Evolutionary conservation across 1,140 invertebrate genomes (phyloP).

Genomic region (honey bee (Apis mellifera)): DNA sequence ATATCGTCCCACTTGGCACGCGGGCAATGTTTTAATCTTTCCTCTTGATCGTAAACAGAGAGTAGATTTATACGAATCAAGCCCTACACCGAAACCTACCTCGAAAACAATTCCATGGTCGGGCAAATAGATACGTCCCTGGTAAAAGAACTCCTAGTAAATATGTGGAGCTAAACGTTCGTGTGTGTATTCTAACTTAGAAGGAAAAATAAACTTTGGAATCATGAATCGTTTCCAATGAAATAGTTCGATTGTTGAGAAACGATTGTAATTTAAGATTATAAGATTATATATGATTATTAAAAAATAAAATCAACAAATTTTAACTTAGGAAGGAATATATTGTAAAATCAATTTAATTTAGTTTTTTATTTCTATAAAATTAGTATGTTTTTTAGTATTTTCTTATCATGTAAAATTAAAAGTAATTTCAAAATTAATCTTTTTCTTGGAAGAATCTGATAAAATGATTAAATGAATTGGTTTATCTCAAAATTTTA

Average conservation of each 20-base stretch:
- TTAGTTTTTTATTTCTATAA: too few species aligned
- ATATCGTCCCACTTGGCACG: conserved; percentile 52
- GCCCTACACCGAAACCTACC: background rate
- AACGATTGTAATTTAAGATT: too few species aligned
- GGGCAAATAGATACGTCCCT: background rate
- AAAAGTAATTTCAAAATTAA: too few species aligned
- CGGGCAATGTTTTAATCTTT: conserved; percentile 36
- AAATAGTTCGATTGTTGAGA: background rate
- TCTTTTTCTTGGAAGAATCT: too few species aligned
- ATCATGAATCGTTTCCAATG: background rate
- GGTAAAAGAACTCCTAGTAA: background rate
- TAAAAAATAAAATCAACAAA: too few species aligned
- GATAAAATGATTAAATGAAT: too few species aligned
- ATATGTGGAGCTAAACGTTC: background rate
- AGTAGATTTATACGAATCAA: background rate
- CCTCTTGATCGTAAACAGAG: conserved; percentile 35
- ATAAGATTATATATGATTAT: too few species aligned
- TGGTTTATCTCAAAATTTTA: too few species aligned
- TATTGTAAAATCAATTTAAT: too few species aligned
- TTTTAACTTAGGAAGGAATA: too few species aligned
- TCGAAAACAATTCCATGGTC: background rate
- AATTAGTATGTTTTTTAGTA: too few species aligned
- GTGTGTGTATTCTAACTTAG: background rate
- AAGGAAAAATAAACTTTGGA: background rate
- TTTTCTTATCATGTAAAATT: too few species aligned